Conservation (phyloP, 2,113 vertebrate species). For the Cavia porcellus region DNA sequence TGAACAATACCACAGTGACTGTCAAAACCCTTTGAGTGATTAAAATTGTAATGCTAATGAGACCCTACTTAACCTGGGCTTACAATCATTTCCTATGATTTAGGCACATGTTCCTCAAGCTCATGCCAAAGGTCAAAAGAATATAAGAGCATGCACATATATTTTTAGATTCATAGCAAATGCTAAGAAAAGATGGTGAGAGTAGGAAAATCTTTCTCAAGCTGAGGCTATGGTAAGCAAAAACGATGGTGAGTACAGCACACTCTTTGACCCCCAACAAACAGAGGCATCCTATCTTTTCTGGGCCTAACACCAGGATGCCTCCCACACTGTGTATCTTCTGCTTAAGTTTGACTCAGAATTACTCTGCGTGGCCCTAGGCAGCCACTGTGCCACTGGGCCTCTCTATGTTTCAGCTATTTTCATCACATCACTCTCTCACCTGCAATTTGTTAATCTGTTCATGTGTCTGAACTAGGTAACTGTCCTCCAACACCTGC, state of each 20-base stretch:
- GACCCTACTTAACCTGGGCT: not conserved
- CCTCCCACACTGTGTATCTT: not conserved
- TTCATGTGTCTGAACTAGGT: not conserved
- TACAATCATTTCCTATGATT: not conserved
- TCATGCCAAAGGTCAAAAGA: not conserved
- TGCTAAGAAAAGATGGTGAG: not conserved
- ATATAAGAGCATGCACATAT: not conserved
- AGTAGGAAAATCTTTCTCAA: not conserved
- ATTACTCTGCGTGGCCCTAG: too few species aligned
- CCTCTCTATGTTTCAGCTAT: not conserved
- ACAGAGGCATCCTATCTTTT: not conserved
- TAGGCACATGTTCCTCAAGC: not conserved
- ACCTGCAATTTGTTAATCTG: not conserved
- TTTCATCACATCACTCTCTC: not conserved
- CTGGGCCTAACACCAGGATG: not conserved
- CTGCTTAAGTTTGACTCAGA: not conserved
- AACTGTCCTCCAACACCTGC: not conserved
- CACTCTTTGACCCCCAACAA: not conserved
- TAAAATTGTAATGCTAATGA: not conserved
- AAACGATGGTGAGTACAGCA: not conserved
- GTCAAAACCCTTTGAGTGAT: not conserved
- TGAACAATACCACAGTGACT: not conserved
- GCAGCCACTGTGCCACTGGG: too few species aligned
- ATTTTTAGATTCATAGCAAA: not conserved
- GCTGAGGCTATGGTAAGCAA: not conserved